Percentiles rank a stretch among this genome's conserved stretches.
Evolutionary conservation across 2,113 vertebrate genomes (phyloP).

Genomic region (Lonchura striata): DNA sequence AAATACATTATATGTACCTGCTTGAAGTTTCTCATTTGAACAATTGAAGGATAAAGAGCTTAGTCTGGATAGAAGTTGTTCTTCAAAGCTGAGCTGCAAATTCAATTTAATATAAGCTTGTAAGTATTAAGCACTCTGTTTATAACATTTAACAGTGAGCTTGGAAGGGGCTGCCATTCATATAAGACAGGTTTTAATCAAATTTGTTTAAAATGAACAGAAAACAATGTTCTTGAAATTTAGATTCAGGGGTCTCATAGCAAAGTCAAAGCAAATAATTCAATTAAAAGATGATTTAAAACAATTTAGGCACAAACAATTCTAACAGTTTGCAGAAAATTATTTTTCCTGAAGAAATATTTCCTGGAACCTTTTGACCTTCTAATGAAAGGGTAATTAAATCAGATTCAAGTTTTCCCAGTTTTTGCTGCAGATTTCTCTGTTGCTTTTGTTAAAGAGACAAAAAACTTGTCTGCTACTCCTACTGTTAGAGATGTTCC

Average conservation of each 20-base stretch:
- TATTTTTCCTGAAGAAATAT: not conserved
- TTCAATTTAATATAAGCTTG: conserved; percentile 34
- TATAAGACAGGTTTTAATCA: not conserved
- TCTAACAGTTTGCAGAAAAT: not conserved
- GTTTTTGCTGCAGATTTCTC: not conserved
- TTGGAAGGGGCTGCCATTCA: not conserved
- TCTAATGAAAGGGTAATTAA: not conserved
- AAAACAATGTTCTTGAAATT: not conserved
- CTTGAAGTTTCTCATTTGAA: conserved; percentile 21
- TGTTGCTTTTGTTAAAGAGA: not conserved
- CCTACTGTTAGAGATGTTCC: not conserved
- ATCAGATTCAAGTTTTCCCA: not conserved
- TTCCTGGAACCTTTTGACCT: not conserved
- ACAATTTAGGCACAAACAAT: not conserved
- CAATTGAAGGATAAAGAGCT: conserved; percentile 43
- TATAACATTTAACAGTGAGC: not conserved
- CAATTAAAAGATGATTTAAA: not conserved
- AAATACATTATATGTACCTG: not conserved
- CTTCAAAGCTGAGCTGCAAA: not conserved
- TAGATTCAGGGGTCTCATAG: not conserved
- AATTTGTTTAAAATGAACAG: not conserved
- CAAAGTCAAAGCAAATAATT: not conserved
- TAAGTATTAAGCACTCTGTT: conserved; percentile 23
- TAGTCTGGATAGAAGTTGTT: not conserved
- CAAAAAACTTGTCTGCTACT: not conserved